A percentile compares a stretch with the other conserved stretches of the same genome.
Evolutionary conservation across 2,113 vertebrate genomes (phyloP).

Genomic region (Ciconia boyciana): DNA sequence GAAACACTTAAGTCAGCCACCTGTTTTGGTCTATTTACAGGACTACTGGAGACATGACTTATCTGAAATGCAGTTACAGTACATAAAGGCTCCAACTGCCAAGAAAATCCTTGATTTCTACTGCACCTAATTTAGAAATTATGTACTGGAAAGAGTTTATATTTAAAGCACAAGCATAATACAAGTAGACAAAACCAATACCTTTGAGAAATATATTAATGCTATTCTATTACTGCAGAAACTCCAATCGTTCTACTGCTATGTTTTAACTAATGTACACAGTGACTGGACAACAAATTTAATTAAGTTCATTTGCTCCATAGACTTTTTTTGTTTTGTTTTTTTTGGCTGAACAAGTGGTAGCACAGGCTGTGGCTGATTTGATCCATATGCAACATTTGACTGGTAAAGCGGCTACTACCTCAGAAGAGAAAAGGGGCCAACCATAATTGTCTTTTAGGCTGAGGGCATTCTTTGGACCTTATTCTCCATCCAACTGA

Average conservation of each 20-base stretch:
- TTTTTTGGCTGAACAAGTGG: neutral
- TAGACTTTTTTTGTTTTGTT: neutral
- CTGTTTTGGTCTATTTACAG: conserved; percentile 53
- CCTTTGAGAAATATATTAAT: neutral
- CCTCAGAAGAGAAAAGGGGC: neutral
- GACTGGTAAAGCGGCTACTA: neutral
- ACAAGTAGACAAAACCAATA: conserved; percentile 6
- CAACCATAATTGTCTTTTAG: neutral
- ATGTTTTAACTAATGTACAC: neutral
- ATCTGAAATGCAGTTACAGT: conserved; percentile 19
- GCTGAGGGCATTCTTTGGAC: neutral
- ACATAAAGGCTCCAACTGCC: conserved; percentile 7
- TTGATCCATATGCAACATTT: neutral
- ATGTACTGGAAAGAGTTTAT: neutral
- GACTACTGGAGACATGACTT: conserved; percentile 10
- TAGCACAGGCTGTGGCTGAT: neutral
- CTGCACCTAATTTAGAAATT: conserved; percentile 36
- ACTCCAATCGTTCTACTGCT: neutral
- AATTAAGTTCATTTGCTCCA: neutral
- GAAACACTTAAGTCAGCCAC: conserved; percentile 37
- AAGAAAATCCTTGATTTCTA: conserved; percentile 46
- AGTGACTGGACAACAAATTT: neutral
- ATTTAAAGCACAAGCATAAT: conserved; percentile 5
- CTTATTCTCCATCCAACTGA: neutral
- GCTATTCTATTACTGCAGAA: neutral